These are phyloP conservation scores for Coptodon rendalli DNA, from an alignment of 2,113 vertebrate genomes.

Conservation along the genomic window DNA sequence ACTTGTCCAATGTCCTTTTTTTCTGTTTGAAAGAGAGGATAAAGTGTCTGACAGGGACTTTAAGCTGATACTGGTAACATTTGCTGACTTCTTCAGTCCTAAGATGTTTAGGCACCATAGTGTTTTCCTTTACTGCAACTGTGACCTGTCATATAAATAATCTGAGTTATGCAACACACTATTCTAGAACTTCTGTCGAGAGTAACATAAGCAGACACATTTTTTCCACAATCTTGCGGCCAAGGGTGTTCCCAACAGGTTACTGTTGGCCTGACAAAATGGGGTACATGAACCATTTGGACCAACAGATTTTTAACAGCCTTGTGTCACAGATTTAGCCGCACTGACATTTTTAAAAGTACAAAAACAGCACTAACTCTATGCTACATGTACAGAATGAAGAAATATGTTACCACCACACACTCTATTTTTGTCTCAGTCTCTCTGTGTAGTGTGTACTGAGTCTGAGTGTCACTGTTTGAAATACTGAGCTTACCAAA, in stretches of 20 bases:
- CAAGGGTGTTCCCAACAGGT: background rate
- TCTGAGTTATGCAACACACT: constrained; percentile 11
- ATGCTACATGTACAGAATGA: background rate
- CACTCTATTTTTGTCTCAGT: background rate
- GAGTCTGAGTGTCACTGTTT: constrained; percentile 29
- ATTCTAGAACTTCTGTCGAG: background rate
- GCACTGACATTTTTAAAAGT: background rate
- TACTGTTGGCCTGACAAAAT: background rate
- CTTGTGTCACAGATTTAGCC: background rate
- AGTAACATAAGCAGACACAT: background rate
- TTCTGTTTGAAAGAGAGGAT: background rate
- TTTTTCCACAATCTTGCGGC: constrained; percentile 1
- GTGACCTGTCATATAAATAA: constrained; percentile 11
- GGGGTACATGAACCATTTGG: background rate
- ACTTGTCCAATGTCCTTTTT: background rate
- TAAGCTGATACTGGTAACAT: background rate
- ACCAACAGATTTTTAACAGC: background rate
- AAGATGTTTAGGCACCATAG: background rate
- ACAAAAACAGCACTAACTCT: background rate
- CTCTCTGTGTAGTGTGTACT: background rate
- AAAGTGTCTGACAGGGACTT: background rate
- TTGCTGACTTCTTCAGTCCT: background rate
- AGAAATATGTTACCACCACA: background rate
- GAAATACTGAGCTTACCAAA: constrained; percentile 12
- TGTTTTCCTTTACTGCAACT: background rate